These are phyloP conservation scores for Chymomyza amoena DNA, from an alignment of 2,888 invertebrate genomes.

Conservation along the genomic window DNA sequence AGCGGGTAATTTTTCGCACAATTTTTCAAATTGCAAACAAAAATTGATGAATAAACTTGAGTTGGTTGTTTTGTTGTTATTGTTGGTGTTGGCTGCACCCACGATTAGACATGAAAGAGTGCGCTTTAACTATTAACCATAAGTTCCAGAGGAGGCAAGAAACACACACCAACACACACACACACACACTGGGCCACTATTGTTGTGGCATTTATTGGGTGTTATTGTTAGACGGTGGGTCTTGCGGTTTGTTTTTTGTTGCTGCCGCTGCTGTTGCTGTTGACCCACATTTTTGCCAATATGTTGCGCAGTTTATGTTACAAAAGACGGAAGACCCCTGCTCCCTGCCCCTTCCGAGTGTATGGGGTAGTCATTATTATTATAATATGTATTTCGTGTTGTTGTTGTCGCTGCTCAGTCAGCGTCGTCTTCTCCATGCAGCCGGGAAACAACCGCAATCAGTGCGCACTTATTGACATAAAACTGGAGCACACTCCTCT, in stretches of 20 bases:
- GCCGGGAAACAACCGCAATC: slow-evolving; percentile 2
- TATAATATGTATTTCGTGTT: background rate
- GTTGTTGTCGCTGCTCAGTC: background rate
- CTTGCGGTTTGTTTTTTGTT: background rate
- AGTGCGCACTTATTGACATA: background rate
- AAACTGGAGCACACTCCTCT: background rate
- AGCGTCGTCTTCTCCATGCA: background rate
- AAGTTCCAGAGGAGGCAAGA: background rate
- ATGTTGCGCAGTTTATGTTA: slow-evolving; percentile 54
- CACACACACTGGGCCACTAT: slow-evolving; percentile 32
- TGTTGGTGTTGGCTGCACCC: slow-evolving; percentile 53
- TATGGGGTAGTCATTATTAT: background rate
- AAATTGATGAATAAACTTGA: slow-evolving; percentile 51
- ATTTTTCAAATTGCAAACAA: slow-evolving; percentile 59
- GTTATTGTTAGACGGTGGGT: slow-evolving; percentile 43
- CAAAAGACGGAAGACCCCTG: slow-evolving; percentile 5
- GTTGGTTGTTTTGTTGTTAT: background rate
- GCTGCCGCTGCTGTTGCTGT: slow-evolving; percentile 48
- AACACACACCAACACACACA: slow-evolving; percentile 20
- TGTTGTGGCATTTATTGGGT: slow-evolving; percentile 65
- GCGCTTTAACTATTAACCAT: background rate
- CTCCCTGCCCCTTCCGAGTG: background rate
- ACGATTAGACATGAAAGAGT: slow-evolving; percentile 9
- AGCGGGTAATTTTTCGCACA: slow-evolving; percentile 53
- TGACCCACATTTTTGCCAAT: slow-evolving; percentile 70